These are phyloP conservation scores for Hypena proboscidalis DNA, from an alignment of 2,888 invertebrate species.

Conservation along the genomic window DNA sequence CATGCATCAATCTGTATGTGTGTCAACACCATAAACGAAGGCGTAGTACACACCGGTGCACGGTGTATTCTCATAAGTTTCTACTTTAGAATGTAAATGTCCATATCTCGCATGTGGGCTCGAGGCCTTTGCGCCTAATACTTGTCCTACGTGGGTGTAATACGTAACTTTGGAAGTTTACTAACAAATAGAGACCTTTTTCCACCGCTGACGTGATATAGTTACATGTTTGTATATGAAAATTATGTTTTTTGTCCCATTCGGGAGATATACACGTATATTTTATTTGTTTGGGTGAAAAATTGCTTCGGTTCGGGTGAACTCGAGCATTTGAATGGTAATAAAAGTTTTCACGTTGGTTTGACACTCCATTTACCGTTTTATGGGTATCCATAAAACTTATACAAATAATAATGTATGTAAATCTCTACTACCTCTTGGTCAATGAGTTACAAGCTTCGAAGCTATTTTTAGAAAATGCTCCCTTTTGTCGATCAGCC, in stretches of 20 bases:
- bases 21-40: slow-evolving; percentile 36
- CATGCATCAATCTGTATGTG: slow-evolving; percentile 39
- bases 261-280: slow-evolving; percentile 42
- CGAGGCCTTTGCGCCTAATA: slow-evolving; percentile 34
- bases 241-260: slow-evolving; percentile 53
- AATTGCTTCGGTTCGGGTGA: slow-evolving; percentile 34
- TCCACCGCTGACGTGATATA: slow-evolving; percentile 65
- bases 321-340: slow-evolving; percentile 19
- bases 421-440: too few species aligned
- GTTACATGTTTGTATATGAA: slow-evolving; percentile 62
- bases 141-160: slow-evolving; percentile 63
- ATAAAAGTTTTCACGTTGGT: slow-evolving; percentile 40
- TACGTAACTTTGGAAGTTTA: slow-evolving; percentile 58
- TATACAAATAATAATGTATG: slow-evolving; percentile 15
- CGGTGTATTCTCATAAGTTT: slow-evolving; percentile 41
- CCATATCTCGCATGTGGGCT: slow-evolving; percentile 39
- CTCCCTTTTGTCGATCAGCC: too few species aligned
- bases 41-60: slow-evolving; percentile 32
- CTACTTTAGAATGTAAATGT: slow-evolving; percentile 41
- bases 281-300: slow-evolving; percentile 53
- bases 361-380: slow-evolving; percentile 39
- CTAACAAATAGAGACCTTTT: slow-evolving; percentile 71
- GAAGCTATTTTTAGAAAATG: too few species aligned
- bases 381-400: slow-evolving; percentile 35
- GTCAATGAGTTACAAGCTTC: too few species aligned